Evolutionary conservation across 2,113 vertebrate genomes (phyloP).

Genomic region (Dromas ardeola): DNA sequence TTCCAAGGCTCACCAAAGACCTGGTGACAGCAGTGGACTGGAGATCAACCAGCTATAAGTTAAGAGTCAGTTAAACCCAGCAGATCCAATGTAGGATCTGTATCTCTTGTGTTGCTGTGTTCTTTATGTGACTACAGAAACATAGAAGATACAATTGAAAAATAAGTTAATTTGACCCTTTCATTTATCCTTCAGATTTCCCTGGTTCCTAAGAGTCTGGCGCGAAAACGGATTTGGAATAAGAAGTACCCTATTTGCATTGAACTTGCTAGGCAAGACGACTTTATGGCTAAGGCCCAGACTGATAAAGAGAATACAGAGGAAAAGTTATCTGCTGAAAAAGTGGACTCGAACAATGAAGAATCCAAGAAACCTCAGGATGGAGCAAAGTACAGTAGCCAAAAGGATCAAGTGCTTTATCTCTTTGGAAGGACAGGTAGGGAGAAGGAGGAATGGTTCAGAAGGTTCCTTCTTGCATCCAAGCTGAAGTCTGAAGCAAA

Average conservation of each 20-base stretch:
- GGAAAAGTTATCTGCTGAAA: conserved; percentile 76
- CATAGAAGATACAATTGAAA: neutral
- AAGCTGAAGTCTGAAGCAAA: conserved; percentile 82
- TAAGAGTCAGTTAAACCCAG: neutral
- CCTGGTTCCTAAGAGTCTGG: conserved; percentile 92
- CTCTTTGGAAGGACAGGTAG: conserved; percentile 95
- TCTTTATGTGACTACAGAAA: neutral
- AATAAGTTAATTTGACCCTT: neutral
- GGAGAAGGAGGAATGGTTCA: conserved; percentile 98
- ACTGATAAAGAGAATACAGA: conserved; percentile 79
- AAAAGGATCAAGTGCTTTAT: conserved; percentile 87
- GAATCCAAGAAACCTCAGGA: conserved; percentile 81
- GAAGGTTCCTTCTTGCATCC: conserved; percentile 88
- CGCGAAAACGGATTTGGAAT: conserved; percentile 96
- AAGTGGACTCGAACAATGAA: conserved; percentile 73
- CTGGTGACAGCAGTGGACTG: neutral
- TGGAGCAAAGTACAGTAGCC: conserved; percentile 52
- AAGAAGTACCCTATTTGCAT: conserved; percentile 98
- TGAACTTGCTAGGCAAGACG: conserved; percentile 91
- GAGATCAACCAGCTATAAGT: neutral
- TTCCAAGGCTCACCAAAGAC: neutral
- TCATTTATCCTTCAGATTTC: conserved; percentile 80
- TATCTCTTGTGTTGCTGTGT: neutral
- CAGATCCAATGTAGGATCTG: neutral
- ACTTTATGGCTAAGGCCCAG: conserved; percentile 95